Conservation (phyloP, 2,888 invertebrate genomes). For the Thalpophila matura region DNA sequence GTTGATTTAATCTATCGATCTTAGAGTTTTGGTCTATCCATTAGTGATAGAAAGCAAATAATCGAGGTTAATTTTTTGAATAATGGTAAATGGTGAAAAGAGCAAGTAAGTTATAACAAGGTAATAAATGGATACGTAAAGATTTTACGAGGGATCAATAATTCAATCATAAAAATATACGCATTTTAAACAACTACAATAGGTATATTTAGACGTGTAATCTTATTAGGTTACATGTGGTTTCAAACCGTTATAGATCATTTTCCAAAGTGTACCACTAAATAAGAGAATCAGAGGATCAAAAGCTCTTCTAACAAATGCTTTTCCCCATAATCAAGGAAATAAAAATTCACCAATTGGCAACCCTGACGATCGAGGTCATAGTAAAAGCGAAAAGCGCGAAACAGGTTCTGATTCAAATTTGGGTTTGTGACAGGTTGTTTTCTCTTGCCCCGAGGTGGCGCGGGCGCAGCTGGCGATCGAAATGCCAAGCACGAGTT, state of each 20-base stretch:
- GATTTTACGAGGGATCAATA: too few species aligned
- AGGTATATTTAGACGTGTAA: too few species aligned
- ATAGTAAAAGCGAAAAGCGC: conserved; percentile 79
- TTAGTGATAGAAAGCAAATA: not conserved
- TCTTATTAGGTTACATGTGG: too few species aligned
- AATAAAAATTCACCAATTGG: conserved; percentile 12
- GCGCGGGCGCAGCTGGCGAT: conserved; percentile 46
- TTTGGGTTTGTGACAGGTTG: conserved; percentile 79
- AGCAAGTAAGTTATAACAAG: too few species aligned
- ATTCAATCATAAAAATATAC: too few species aligned
- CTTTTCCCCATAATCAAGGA: not conserved
- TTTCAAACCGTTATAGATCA: too few species aligned
- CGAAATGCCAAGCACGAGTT: conserved; percentile 49
- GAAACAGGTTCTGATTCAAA: conserved; percentile 83
- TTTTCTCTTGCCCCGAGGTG: conserved; percentile 79
- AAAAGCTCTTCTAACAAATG: too few species aligned
- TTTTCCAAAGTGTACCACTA: too few species aligned
- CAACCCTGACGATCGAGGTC: conserved; percentile 75
- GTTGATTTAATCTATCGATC: conserved; percentile 6
- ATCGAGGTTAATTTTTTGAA: not conserved
- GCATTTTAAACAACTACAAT: too few species aligned
- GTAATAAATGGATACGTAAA: too few species aligned
- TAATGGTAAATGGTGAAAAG: not conserved
- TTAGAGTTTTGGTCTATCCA: not conserved
- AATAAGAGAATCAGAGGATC: too few species aligned